A percentile compares a stretch with the other conserved stretches of the same genome.
phyloP scores from a whole-genome alignment of 53 echinoderm and acorn worm species.

The Hippasteria phrygiana region DNA sequence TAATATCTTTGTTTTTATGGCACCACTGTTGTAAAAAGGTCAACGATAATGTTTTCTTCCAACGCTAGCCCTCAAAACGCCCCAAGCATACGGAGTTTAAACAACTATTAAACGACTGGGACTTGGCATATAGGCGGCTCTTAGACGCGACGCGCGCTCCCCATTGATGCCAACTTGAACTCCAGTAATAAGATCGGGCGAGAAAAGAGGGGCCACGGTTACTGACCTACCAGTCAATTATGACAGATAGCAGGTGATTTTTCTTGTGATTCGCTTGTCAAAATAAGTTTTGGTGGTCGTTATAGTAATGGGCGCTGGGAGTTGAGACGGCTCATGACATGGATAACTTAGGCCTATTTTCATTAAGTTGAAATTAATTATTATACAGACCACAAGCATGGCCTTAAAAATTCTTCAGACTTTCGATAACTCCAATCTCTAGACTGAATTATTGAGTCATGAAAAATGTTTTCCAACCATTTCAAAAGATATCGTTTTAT shows the following conservation, averaged over 20 bases:
- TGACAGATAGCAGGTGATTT: constrained; percentile 17
- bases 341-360: not conserved
- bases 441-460: too few species aligned
- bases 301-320: not conserved
- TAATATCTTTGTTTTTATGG: constrained; percentile 43
- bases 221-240: not conserved
- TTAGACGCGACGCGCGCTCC: constrained; percentile 7
- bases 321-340: not conserved
- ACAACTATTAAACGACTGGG: not conserved
- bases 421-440: too few species aligned
- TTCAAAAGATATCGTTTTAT: too few species aligned
- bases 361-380: too few species aligned
- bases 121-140: not conserved
- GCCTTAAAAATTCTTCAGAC: too few species aligned
- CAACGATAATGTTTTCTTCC: not conserved
- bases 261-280: constrained; percentile 14
- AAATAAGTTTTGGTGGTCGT: constrained; percentile 5
- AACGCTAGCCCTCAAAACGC: constrained; percentile 13
- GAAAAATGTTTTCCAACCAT: too few species aligned
- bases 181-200: not conserved
- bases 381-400: too few species aligned
- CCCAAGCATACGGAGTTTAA: not conserved
- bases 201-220: not conserved
- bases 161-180: constrained; percentile 14
- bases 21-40: not conserved